Evolutionary conservation across 2,888 invertebrate genomes (phyloP), one percentile per base, ranked within the genome.

Genomic region (Agrochola macilenta): DNA sequence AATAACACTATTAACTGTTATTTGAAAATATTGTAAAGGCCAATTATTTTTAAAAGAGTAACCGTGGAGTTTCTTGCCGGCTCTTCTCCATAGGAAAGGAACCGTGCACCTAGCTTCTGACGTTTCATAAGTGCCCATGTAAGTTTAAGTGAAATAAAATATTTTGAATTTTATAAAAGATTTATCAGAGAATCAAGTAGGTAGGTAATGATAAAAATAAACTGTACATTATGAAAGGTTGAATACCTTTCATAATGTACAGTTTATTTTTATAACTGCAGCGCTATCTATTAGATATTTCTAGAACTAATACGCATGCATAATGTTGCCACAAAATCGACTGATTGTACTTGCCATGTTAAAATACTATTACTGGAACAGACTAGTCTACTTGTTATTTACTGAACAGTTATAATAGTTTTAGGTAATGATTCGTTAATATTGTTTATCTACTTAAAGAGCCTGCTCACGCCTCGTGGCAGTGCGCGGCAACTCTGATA

Each of bases 211-310:
- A 64, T 58, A 30, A 58, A 54, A 69, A 72, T 17, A 35, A 30
- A 46, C 20, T 58, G 11, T 5, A 26, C 46, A 26, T 49, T 39
- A 14, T 52, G 2, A 39, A 9, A 20, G 5, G 20, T 46, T n/a
- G n/a, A n/a, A n/a, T n/a, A n/a, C n/a, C n/a, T n/a, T n/a, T n/a
- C n/a, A n/a, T n/a, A n/a, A n/a, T n/a, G n/a, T n/a, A n/a, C n/a
- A n/a, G n/a, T n/a, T n/a, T n/a, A n/a, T n/a, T n/a, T n/a, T n/a
- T n/a, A n/a, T n/a, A n/a, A n/a, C n/a, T 20, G 20, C 35, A 64
- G n/a, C 77, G 77, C 85, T 77, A 85, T 64, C 83, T 83, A 39
- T 17, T 14, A 12, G 12, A n/a, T 54, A 49, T 43, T 23, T 54
- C 0, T 52, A 26, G n/a, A 43, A 81, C 69, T 58, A 49, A 81